Evolutionary conservation across 2,888 invertebrate genomes (phyloP), one percentile per base, ranked within the genome.

Genomic region (Drosophila multiciliata): DNA sequence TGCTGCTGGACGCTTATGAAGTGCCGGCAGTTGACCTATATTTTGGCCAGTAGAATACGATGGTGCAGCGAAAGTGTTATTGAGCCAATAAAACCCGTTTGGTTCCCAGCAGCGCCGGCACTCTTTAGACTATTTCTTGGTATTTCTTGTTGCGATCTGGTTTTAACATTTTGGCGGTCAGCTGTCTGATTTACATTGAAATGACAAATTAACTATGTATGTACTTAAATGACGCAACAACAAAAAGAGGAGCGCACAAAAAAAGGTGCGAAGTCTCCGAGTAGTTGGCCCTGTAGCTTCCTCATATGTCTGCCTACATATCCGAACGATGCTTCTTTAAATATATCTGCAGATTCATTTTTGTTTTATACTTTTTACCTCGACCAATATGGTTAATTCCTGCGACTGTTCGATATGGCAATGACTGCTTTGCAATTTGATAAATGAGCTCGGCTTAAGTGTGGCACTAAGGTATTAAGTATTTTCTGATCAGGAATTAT

Each of bases 61-160:
- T 66, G 82, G 60, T 55, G 58, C 80, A 86, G 76, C 82, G 90
- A 90, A 90, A 90, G 90, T 90, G 87, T 86, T 87, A 84, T 82
- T 80, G 86, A 77, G 61, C 40, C 23, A 23, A 45, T 45, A 15
- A 87, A 90, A 88, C 90, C 76, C 53, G 90, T 90, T 88, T 76
- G 60, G 38, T 50, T n/a, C 63, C 61, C 60, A 54, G n/a, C 68
- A 42, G 50, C 52, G 60, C 32, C 67, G 35, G 50, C 57, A 42
- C 67, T 40, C 48, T 83, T 87, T 78, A 90, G 89, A 89, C 89
- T 73, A 62, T 85, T 85, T 87, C 69, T 80, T 59, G 78, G 69
- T 68, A 40, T 53, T 67, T 40, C 48, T 35, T 60, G 53, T 50
- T 53, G 20, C 40, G 42, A 63, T 75, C 62, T 68, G 69, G 55